Conservation (phyloP, 2,888 invertebrate genomes). For the Drosophila recens region DNA sequence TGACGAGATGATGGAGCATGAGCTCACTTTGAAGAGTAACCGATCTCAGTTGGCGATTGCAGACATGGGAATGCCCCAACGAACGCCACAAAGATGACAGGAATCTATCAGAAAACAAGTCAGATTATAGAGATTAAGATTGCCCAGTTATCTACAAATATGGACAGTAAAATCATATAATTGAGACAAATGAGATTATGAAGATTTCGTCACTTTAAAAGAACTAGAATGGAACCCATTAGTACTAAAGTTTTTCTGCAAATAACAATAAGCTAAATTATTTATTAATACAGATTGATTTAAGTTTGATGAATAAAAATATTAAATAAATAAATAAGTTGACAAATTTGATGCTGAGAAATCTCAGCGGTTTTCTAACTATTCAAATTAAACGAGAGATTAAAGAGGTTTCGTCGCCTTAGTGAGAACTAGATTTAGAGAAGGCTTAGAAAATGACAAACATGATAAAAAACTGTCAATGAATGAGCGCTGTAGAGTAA, state of each 20-base stretch:
- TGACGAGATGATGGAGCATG: slow-evolving; percentile 39
- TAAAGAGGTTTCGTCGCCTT: not conserved
- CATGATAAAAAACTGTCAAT: not conserved
- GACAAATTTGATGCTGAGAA: not conserved
- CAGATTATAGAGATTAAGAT: not conserved
- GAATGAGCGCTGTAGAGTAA: not conserved
- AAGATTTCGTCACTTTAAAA: not conserved
- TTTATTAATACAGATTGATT: not conserved
- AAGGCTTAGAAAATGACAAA: not conserved
- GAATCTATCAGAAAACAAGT: slow-evolving; percentile 1
- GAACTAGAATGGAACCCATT: no score
- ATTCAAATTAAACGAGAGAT: not conserved
- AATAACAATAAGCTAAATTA: not conserved
- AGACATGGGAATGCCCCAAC: not conserved
- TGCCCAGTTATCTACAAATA: slow-evolving; percentile 3
- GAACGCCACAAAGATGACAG: slow-evolving; percentile 11
- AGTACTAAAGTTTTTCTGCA: not conserved
- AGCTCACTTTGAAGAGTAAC: slow-evolving; percentile 25
- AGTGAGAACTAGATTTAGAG: not conserved
- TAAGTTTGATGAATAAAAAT: not conserved
- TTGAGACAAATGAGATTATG: not conserved
- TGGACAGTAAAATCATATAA: slow-evolving; percentile 1
- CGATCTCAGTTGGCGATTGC: slow-evolving; percentile 10
- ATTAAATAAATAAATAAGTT: not conserved
- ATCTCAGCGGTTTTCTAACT: not conserved